A percentile compares a stretch with the other conserved stretches of the same genome.
phyloP scores from a whole-genome alignment of 2,113 vertebrate genomes.

The Bettongia penicillata region DNA sequence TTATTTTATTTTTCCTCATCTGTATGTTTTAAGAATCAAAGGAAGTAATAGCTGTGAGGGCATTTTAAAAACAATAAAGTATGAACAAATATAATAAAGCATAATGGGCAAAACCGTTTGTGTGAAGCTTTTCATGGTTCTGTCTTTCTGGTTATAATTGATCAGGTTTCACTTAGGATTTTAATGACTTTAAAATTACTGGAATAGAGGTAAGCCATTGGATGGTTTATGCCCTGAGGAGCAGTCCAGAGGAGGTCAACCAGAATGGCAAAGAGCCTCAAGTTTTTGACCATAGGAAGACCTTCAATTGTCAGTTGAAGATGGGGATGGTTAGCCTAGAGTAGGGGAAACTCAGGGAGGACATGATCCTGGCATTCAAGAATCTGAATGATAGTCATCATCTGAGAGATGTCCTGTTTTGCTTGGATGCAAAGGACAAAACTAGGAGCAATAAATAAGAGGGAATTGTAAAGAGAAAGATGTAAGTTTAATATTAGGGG shows the following conservation, averaged over 20 bases:
- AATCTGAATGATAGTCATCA: background rate
- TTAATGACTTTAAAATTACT: conserved; percentile 14
- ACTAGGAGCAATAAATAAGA: background rate
- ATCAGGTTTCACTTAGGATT: background rate
- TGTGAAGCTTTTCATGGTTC: background rate
- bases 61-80: background rate
- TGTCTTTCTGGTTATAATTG: conserved; percentile 17
- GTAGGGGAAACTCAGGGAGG: background rate
- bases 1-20: background rate
- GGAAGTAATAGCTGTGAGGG: background rate
- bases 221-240: background rate
- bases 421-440: background rate
- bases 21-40: background rate
- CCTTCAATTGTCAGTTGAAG: background rate
- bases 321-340: background rate
- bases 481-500: background rate
- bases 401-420: background rate
- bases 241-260: background rate
- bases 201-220: background rate
- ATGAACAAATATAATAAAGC: background rate
- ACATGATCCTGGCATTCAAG: background rate
- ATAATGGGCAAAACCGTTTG: background rate
- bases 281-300: background rate
- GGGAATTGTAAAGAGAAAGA: background rate
- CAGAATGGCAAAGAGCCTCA: background rate